These are phyloP conservation scores for Lithobates pipiens DNA, from an alignment of 2,797 vertebrate genomes.

Conservation along the genomic window DNA sequence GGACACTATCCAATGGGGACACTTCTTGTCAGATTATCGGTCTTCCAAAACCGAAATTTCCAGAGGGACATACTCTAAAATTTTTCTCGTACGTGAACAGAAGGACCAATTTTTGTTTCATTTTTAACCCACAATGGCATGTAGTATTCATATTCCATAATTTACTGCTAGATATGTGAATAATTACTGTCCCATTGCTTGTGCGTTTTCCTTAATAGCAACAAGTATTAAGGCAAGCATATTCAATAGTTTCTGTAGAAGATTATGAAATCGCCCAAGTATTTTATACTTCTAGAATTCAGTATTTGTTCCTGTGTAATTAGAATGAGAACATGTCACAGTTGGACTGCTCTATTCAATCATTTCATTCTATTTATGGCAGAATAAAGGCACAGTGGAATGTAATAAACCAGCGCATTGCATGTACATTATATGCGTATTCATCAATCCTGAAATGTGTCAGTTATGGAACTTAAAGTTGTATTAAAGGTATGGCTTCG, in stretches of 20 bases:
- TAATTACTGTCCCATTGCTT: constrained; percentile 8
- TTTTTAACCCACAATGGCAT: constrained; percentile 12
- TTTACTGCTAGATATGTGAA: neutral
- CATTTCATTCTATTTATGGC: neutral
- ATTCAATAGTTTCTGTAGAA: neutral
- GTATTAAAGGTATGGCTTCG: too few relatives aligned
- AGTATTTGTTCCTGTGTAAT: neutral
- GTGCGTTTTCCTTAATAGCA: neutral
- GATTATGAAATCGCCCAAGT: neutral
- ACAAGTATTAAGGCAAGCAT: neutral
- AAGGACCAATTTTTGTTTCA: too few relatives aligned
- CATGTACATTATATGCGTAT: too few relatives aligned
- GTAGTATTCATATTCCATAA: constrained; percentile 5
- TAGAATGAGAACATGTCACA: neutral
- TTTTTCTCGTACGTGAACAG: too few relatives aligned
- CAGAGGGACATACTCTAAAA: too few relatives aligned
- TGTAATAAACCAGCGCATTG: too few relatives aligned
- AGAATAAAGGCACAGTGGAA: neutral
- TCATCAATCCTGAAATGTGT: too few relatives aligned
- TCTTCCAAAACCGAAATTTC: too few relatives aligned
- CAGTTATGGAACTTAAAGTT: too few relatives aligned
- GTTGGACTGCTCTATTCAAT: neutral
- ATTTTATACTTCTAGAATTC: neutral
- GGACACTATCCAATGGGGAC: too few relatives aligned
- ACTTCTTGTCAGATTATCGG: too few relatives aligned